Conservation (phyloP, 2,888 invertebrate species). For the Meloe dianella region DNA sequence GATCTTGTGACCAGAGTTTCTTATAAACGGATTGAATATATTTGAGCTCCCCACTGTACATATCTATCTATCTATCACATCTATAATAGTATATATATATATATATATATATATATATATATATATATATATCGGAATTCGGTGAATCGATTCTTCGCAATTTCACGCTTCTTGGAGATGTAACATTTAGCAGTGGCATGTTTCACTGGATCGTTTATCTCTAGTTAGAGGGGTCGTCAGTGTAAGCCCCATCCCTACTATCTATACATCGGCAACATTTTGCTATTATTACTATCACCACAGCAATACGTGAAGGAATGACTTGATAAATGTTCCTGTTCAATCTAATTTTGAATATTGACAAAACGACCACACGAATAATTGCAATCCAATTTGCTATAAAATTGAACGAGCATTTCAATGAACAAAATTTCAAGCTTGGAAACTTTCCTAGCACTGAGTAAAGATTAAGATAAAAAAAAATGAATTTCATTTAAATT, state of each 20-base stretch:
- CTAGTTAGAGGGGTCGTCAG: conserved; percentile 22
- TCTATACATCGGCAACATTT: not conserved
- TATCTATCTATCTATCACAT: conserved; percentile 3
- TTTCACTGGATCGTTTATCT: conserved; percentile 52
- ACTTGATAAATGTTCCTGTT: not conserved
- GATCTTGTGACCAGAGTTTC: conserved; percentile 36
- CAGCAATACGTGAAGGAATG: conserved; percentile 11
- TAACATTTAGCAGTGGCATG: conserved; percentile 52
- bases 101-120: not conserved
- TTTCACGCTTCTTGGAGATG: conserved; percentile 53
- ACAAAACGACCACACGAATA: not conserved
- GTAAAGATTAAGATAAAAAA: no score
- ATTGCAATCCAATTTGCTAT: not conserved
- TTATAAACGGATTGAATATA: conserved; percentile 36
- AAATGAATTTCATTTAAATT: no score
- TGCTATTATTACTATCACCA: conserved; percentile 23
- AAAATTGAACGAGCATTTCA: not conserved
- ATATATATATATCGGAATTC: conserved; percentile 15
- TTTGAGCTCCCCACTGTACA: conserved; percentile 18
- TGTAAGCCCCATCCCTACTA: not conserved
- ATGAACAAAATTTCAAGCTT: not conserved
- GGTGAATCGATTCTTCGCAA: conserved; percentile 50
- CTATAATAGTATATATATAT: conserved; percentile 4
- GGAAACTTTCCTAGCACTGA: no score
- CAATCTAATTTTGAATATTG: conserved; percentile 3